Evolutionary conservation across 2,113 vertebrate genomes (phyloP).

Genomic region (Isichthys henryi): DNA sequence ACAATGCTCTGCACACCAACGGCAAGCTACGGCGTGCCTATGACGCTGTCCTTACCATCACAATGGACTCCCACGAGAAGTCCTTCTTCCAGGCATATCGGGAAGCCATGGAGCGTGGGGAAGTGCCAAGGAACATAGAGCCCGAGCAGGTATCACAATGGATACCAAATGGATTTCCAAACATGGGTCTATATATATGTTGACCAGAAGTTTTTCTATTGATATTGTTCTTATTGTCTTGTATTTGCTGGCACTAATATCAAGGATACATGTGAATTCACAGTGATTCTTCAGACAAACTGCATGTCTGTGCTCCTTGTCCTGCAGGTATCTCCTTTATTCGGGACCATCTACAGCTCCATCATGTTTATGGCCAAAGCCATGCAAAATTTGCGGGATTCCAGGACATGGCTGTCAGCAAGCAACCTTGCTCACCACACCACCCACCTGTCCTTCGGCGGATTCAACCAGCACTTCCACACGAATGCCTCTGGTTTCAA

Average conservation of each 20-base stretch:
- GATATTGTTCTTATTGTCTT: not conserved
- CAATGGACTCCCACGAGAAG: slow-evolving; percentile 51
- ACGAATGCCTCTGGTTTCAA: slow-evolving; percentile 35
- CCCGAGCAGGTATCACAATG: slow-evolving; percentile 52
- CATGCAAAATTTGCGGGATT: slow-evolving; percentile 42
- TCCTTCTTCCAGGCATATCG: slow-evolving; percentile 61
- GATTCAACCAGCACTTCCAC: slow-evolving; percentile 43
- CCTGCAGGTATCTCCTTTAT: slow-evolving; percentile 79
- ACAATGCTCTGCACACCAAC: slow-evolving; percentile 49
- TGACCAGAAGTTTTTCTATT: too few species aligned
- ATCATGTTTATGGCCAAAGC: slow-evolving; percentile 66
- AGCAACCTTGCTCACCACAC: slow-evolving; percentile 56
- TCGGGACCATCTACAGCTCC: slow-evolving; percentile 83
- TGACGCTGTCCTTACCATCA: slow-evolving; percentile 64
- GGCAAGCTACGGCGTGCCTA: slow-evolving; percentile 62
- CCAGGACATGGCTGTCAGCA: slow-evolving; percentile 63
- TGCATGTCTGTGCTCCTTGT: not conserved
- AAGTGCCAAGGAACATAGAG: slow-evolving; percentile 47
- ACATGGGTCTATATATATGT: too few species aligned
- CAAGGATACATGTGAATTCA: not conserved
- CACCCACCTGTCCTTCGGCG: slow-evolving; percentile 42
- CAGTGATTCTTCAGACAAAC: not conserved
- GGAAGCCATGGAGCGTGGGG: slow-evolving; percentile 50
- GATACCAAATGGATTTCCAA: not conserved
- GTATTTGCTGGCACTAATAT: not conserved